Evolutionary conservation across 2,888 invertebrate genomes (phyloP), one percentile per base, ranked within the genome.

Genomic region (Keiferia lycopersicella): DNA sequence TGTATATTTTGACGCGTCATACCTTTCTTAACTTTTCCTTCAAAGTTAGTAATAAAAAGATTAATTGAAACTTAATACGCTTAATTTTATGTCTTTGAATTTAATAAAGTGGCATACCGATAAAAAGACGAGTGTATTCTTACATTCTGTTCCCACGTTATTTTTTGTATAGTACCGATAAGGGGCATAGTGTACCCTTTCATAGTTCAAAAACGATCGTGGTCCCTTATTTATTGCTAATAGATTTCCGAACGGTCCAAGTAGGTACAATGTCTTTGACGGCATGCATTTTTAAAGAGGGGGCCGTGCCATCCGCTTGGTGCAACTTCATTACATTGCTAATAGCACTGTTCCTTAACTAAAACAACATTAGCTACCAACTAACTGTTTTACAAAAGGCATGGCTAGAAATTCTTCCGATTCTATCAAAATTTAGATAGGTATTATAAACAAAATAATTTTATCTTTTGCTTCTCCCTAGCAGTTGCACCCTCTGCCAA

Each of bases 111-210:
- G 81, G 79, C 80, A 77, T 80, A 83, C 60, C 60, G 38, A 45
- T 81, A 83, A 84, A 86, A 83, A 81, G 82, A 83, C 81, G 77
- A 86, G 81, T 83, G 84, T 83, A 84, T 88, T 87, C 86, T 87
- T 87, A 81, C 73, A 79, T 79, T 86, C 70, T 79, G 84, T 91
- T 91, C 91, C 89, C 91, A 91, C 91, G 89, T 84, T 88, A 82
- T 86, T 88, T 88, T 88, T 88, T 88, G 86, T 89, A 53, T 30
- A 78, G 80, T 81, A 78, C 76, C 86, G 88, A 89, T 91, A 89
- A 90, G 88, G 89, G 90, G 89, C 87, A 84, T 83, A 80, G 82
- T 82, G 80, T 87, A 88, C 90, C 91, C 90, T 90, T 90, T 87
- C 85, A 86, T 83, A 82, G 83, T 80, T 80, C 80, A 81, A 81